phyloP scores from a whole-genome alignment of 2,888 invertebrate species.

The Athalia circularis region DNA sequence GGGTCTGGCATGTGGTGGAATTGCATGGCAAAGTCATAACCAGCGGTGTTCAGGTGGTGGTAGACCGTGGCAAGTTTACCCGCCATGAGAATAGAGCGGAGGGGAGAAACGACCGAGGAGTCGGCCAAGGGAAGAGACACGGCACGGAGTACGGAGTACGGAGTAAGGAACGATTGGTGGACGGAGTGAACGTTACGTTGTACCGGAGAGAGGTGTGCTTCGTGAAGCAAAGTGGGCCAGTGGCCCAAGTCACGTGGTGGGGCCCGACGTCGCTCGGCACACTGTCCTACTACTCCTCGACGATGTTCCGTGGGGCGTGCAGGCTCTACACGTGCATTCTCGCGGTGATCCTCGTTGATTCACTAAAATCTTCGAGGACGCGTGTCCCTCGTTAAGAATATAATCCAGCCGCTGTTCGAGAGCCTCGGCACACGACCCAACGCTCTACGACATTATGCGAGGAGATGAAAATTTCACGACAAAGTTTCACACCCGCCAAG shows the following conservation, averaged over 20 bases:
- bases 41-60: conserved; percentile 59
- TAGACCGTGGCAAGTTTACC: conserved; percentile 47
- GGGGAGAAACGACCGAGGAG: conserved; percentile 1
- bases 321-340: conserved; percentile 24
- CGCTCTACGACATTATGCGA: neutral
- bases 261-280: conserved; percentile 70
- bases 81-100: conserved; percentile 21
- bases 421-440: too few species aligned
- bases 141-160: conserved; percentile 21
- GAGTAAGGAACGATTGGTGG: conserved; percentile 30
- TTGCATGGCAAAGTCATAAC: conserved; percentile 68
- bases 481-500: neutral
- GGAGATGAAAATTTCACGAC: conserved; percentile 7
- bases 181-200: conserved; percentile 8
- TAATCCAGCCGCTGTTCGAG: too few species aligned
- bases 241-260: conserved; percentile 66
- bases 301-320: conserved; percentile 36
- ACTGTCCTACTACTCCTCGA: conserved; percentile 72
- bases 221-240: conserved; percentile 47
- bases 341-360: conserved; percentile 11
- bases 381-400: too few species aligned
- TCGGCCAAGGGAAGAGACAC: conserved; percentile 29
- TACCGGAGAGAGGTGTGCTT: conserved; percentile 34
- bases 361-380: conserved; percentile 31
- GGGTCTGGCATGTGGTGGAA: conserved; percentile 67